Evolutionary conservation across 2,113 vertebrate genomes (phyloP).

Genomic region (Dryoscopus gambensis): DNA sequence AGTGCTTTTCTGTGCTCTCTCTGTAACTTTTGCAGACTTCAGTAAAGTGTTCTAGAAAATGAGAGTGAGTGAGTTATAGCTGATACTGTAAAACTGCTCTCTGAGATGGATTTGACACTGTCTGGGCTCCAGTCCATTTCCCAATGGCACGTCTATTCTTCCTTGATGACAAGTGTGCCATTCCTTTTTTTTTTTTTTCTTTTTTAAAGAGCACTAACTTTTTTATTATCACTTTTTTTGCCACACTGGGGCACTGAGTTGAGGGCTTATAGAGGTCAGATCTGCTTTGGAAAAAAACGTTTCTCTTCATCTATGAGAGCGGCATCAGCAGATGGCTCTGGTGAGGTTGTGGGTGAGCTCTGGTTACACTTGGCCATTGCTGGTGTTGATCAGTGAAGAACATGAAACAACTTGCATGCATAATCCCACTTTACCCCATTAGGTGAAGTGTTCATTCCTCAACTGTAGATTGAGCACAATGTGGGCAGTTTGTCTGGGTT

Average conservation of each 20-base stretch:
- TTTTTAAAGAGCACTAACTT: constrained; percentile 5
- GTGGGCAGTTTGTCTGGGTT: not conserved
- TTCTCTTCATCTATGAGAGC: not conserved
- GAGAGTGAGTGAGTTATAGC: constrained; percentile 16
- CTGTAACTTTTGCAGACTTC: not conserved
- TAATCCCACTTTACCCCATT: not conserved
- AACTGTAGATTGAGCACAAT: not conserved
- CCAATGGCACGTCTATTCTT: not conserved
- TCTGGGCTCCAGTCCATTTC: constrained; percentile 41
- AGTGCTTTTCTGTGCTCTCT: not conserved
- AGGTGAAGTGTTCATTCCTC: not conserved
- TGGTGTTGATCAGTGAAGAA: not conserved
- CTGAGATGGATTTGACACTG: not conserved
- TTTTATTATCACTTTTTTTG: not conserved
- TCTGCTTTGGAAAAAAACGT: not conserved
- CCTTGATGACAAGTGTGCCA: not conserved
- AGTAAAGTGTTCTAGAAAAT: constrained; percentile 29
- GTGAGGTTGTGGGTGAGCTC: not conserved
- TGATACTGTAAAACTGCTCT: constrained; percentile 10
- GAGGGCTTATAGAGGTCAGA: not conserved
- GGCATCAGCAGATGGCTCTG: not conserved
- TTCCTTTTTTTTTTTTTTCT: constrained; percentile 10
- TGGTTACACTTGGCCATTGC: not conserved
- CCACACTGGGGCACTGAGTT: not conserved
- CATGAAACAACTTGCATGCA: not conserved